Conservation (phyloP, 1,140 invertebrate species). For the Drosophila hydei region DNA sequence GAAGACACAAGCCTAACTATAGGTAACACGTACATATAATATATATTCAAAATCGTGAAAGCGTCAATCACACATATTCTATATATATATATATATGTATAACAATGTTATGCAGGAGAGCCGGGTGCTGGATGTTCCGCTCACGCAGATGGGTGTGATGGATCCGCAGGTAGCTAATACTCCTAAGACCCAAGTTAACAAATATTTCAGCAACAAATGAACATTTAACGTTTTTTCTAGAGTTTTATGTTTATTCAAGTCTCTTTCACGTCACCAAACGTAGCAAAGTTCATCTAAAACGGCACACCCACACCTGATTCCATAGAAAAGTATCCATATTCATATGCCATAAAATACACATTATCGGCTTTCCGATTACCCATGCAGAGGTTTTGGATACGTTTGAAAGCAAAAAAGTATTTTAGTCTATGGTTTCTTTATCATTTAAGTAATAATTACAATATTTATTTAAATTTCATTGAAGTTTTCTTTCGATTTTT, state of each 20-base stretch:
- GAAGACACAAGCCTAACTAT: constrained; percentile 21
- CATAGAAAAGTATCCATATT: constrained; percentile 6
- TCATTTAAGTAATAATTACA: no score
- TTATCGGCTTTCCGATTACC: constrained; percentile 9
- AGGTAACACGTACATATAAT: constrained; percentile 20
- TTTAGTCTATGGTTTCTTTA: no score
- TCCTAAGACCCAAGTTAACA: constrained; percentile 55
- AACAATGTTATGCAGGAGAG: constrained; percentile 85
- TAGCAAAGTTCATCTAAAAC: constrained; percentile 58
- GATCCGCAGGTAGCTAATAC: constrained; percentile 89
- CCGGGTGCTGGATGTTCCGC: constrained; percentile 92
- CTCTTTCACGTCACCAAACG: constrained; percentile 47
- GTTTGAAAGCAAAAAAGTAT: neutral
- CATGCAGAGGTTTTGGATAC: constrained; percentile 11
- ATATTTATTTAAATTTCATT: no score
- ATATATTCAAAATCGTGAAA: constrained; percentile 38
- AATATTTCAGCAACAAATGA: constrained; percentile 36
- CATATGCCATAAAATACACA: constrained; percentile 12
- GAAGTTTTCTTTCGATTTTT: no score
- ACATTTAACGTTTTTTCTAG: constrained; percentile 60
- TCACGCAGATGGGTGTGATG: constrained; percentile 94
- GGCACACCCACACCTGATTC: constrained; percentile 41
- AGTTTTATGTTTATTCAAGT: constrained; percentile 65
- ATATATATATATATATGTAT: constrained; percentile 61
- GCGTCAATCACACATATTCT: constrained; percentile 40